phyloP scores from a whole-genome alignment of 2,113 vertebrate species.

The Xenopus tropicalis region UCB_Xtro_10.0 CM004447.2:110672501-110673000 shows the following conservation, averaged over 20 bases:
- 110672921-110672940: too few species aligned
- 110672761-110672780: constrained; percentile 25
- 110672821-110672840: too few species aligned
- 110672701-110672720: constrained; percentile 32
- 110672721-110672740: constrained; percentile 22
- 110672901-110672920: too few species aligned
- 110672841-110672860: too few species aligned
- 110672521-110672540: constrained; percentile 20
- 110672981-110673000: too few species aligned
- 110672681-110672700: constrained; percentile 34
- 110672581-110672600: constrained; percentile 29
- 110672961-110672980: too few species aligned
- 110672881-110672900: too few species aligned
- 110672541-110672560: neutral
- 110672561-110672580: constrained; percentile 19
- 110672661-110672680: constrained; percentile 14
- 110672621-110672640: constrained; percentile 26
- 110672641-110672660: constrained; percentile 32
- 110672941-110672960: too few species aligned
- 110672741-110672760: constrained; percentile 9
- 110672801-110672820: too few species aligned
- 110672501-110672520: constrained; percentile 14
- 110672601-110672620: constrained; percentile 26
- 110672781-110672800: neutral
- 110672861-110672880: too few species aligned